phyloP scores from a whole-genome alignment of 2,113 vertebrate genomes.

The Hypocryptadius cinnamomeus region DNA sequence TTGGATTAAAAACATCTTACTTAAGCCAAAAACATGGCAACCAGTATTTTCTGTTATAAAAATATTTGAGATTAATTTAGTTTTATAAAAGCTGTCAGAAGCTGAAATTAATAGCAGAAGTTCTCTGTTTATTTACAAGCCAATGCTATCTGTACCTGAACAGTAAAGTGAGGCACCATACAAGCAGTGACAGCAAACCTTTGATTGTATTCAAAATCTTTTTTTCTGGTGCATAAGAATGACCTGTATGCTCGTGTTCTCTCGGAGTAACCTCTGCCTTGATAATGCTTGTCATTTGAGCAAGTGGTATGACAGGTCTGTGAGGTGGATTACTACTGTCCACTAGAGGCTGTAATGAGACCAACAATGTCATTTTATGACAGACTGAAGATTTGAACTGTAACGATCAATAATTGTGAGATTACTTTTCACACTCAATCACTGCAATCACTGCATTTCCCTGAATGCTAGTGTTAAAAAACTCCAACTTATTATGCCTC shows the following conservation, averaged over 20 bases:
- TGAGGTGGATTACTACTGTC: constrained; percentile 64
- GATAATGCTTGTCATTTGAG: background rate
- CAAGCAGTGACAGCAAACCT: background rate
- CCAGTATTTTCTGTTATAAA: constrained; percentile 72
- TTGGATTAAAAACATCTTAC: constrained; percentile 66
- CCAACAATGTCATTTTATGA: constrained; percentile 64
- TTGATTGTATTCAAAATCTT: background rate
- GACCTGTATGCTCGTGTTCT: background rate
- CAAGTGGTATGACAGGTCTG: background rate
- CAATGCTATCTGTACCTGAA: constrained; percentile 38
- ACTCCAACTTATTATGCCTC: background rate
- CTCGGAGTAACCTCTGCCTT: constrained; percentile 12
- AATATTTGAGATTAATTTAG: constrained; percentile 67
- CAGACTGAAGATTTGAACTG: background rate
- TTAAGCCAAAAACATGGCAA: constrained; percentile 72
- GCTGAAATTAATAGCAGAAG: constrained; percentile 41
- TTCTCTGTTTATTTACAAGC: constrained; percentile 46
- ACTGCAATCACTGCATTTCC: background rate
- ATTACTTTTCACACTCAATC: background rate
- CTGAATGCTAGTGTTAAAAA: background rate
- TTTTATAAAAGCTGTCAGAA: constrained; percentile 67
- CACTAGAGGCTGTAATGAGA: constrained; percentile 80
- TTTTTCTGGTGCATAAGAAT: background rate
- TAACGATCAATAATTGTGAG: constrained; percentile 44
- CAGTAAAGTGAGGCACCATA: background rate